Evolutionary conservation across 1,140 invertebrate species (phyloP).

Genomic region (Tetramorium simillimum): DNA sequence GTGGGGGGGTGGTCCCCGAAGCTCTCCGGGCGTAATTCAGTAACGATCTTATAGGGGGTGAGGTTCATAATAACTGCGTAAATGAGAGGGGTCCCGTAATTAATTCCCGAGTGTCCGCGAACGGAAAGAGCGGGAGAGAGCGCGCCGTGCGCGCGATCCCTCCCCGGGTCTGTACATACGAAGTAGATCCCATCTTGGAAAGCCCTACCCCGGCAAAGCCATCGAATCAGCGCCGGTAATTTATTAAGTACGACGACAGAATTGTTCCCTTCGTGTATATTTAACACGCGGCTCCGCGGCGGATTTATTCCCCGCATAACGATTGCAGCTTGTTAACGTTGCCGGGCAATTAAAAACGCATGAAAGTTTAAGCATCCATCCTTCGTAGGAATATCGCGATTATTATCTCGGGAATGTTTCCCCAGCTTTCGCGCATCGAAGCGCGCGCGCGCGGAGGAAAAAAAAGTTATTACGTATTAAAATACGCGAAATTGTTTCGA

Average conservation of each 20-base stretch:
- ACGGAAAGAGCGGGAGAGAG: background rate
- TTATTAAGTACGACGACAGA: constrained; percentile 60
- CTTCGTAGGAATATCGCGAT: background rate
- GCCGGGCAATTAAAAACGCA: background rate
- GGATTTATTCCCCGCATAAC: background rate
- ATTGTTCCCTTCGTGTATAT: constrained; percentile 33
- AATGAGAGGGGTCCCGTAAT: constrained; percentile 70
- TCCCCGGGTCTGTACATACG: constrained; percentile 46
- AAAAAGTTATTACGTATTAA: background rate
- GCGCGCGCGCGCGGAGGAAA: background rate
- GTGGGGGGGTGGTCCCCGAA: background rate
- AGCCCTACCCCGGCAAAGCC: constrained; percentile 40
- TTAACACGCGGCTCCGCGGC: background rate
- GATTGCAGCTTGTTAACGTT: constrained; percentile 9
- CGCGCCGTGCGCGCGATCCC: constrained; percentile 46
- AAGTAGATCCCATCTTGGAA: constrained; percentile 41
- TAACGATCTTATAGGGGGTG: constrained; percentile 66
- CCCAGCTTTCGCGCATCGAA: background rate
- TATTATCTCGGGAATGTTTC: background rate
- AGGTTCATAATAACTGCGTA: constrained; percentile 72
- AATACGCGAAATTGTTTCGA: background rate
- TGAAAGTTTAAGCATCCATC: background rate
- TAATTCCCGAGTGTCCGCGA: constrained; percentile 63
- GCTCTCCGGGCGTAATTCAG: constrained; percentile 60
- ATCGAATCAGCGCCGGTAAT: constrained; percentile 65